Percentiles rank a stretch among this genome's conserved stretches.
Conservation (phyloP, 2,113 vertebrate genomes). For the Rhineura floridana region DNA sequence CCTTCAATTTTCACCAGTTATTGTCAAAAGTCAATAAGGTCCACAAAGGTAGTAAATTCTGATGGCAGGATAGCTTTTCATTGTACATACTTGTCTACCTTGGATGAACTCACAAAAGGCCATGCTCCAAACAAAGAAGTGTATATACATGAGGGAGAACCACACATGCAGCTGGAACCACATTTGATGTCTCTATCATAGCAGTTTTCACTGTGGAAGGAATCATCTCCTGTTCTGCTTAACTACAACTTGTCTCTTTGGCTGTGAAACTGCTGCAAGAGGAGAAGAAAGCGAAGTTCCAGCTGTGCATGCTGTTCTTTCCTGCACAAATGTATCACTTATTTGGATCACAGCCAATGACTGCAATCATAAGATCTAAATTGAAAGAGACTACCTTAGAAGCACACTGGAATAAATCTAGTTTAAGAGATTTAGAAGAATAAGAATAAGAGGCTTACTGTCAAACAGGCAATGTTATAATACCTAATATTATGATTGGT, state of each 20-base stretch:
- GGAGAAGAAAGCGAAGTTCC: background rate
- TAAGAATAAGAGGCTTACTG: conserved; percentile 50
- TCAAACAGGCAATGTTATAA: conserved; percentile 33
- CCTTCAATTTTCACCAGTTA: background rate
- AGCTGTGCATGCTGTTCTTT: background rate
- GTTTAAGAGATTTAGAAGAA: conserved; percentile 46
- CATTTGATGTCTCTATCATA: conserved; percentile 1
- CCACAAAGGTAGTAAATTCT: background rate
- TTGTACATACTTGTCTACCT: background rate
- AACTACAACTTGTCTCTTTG: conserved; percentile 1
- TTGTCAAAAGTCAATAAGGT: background rate
- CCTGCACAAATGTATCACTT: background rate
- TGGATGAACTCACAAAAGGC: background rate
- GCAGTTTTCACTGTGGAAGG: background rate
- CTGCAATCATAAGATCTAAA: conserved; percentile 19
- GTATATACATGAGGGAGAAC: background rate
- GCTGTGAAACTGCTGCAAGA: background rate
- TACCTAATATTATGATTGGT: conserved; percentile 41
- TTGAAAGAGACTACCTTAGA: conserved; percentile 46
- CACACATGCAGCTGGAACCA: background rate
- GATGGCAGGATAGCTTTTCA: background rate
- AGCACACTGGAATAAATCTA: conserved; percentile 35
- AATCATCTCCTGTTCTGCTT: background rate
- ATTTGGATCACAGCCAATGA: conserved; percentile 13
- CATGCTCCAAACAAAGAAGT: background rate